Evolutionary conservation across 2,888 invertebrate species (phyloP).

Genomic region (Zonitis immaculata): DNA sequence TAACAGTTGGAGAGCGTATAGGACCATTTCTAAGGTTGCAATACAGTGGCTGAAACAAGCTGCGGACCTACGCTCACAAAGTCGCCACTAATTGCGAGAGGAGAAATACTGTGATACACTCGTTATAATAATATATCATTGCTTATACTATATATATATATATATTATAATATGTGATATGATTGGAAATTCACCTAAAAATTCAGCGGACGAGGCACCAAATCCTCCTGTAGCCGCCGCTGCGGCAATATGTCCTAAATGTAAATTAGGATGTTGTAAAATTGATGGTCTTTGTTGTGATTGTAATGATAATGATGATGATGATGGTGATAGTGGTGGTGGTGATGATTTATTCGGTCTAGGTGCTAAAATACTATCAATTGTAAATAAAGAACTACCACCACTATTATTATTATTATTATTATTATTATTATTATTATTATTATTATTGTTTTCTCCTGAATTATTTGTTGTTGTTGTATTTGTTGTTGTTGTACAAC

Average conservation of each 20-base stretch:
- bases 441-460: neutral
- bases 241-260: conserved; percentile 60
- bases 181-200: conserved; percentile 62
- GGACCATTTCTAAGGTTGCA: too few species aligned
- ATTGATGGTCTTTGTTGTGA: conserved; percentile 45
- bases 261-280: conserved; percentile 54
- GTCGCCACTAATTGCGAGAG: too few species aligned
- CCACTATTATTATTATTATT: conserved; percentile 25
- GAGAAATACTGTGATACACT: too few species aligned
- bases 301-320: conserved; percentile 45
- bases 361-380: conserved; percentile 80
- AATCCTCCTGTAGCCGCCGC: conserved; percentile 63
- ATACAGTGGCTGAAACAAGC: too few species aligned
- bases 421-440: neutral
- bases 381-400: conserved; percentile 69
- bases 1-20: too few species aligned
- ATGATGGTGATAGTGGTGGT: conserved; percentile 29
- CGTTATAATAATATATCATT: too few species aligned
- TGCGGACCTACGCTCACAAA: too few species aligned
- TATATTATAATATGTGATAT: neutral
- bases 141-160: neutral
- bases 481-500: conserved; percentile 36
- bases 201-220: conserved; percentile 59
- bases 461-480: neutral
- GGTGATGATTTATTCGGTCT: conserved; percentile 54